Conservation (phyloP, 1,140 invertebrate species). For the Cotesia typhae region DNA sequence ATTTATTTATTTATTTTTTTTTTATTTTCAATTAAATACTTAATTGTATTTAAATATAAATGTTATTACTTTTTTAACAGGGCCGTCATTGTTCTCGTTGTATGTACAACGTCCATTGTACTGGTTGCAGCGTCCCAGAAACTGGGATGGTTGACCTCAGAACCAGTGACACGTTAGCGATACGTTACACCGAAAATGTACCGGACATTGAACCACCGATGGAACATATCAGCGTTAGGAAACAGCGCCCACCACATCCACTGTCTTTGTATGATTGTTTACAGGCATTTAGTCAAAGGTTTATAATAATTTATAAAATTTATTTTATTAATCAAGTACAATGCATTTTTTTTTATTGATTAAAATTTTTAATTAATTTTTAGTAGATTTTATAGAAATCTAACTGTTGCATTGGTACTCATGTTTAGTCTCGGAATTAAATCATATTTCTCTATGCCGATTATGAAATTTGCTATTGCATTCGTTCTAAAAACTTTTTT, state of each 20-base stretch:
- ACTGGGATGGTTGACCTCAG: slow-evolving; percentile 58
- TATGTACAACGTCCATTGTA: slow-evolving; percentile 69
- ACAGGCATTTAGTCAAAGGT: slow-evolving; percentile 75
- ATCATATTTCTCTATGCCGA: too few species aligned
- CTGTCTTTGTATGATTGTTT: slow-evolving; percentile 75
- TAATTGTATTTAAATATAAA: slow-evolving; percentile 14
- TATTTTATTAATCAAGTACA: slow-evolving; percentile 19
- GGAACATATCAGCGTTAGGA: slow-evolving; percentile 64
- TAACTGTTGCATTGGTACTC: too few species aligned
- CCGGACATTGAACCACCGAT: slow-evolving; percentile 52
- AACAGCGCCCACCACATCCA: slow-evolving; percentile 63
- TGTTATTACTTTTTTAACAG: slow-evolving; percentile 56
- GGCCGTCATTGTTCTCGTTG: slow-evolving; percentile 74
- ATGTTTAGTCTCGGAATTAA: too few species aligned
- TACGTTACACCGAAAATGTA: slow-evolving; percentile 64
- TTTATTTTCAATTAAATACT: slow-evolving; percentile 26
- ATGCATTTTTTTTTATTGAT: slow-evolving; percentile 4
- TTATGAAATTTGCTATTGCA: background rate
- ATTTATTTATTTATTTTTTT: slow-evolving; percentile 25
- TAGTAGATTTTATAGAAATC: too few species aligned
- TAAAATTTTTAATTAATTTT: too few species aligned
- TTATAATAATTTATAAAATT: slow-evolving; percentile 24
- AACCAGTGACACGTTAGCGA: slow-evolving; percentile 70
- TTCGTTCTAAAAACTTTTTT: background rate
- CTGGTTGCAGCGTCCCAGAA: slow-evolving; percentile 70